Evolutionary conservation across 2,797 vertebrate species (phyloP).

Genomic region (Galagoides demidoff): DNA sequence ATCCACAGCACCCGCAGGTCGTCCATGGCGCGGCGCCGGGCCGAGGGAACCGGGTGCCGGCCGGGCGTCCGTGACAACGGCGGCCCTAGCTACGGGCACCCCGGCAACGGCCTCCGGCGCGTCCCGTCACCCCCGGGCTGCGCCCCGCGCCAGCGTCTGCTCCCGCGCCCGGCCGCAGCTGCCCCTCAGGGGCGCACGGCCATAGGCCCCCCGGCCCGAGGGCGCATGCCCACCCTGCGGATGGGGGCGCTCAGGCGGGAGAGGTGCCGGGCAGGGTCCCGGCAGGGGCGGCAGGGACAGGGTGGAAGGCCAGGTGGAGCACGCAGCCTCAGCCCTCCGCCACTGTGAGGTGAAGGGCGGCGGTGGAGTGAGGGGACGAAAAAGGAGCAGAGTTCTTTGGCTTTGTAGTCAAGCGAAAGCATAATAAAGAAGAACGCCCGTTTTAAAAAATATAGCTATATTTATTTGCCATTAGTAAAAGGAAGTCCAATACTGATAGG

Average conservation of each 20-base stretch:
- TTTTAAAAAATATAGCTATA: constrained; percentile 62
- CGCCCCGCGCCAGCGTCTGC: too few species aligned
- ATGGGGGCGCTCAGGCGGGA: not conserved
- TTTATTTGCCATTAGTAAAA: constrained; percentile 78
- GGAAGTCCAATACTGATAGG: not conserved
- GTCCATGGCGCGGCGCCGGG: constrained; percentile 72
- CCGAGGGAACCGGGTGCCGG: rapidly evolving
- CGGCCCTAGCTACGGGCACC: constrained; percentile 48
- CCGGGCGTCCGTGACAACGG: constrained; percentile 56
- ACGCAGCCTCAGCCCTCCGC: not conserved
- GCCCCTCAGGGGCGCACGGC: too few species aligned
- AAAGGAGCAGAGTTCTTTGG: too few species aligned
- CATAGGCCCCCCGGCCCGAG: not conserved
- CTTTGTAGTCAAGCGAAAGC: not conserved
- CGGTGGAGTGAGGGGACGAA: not conserved
- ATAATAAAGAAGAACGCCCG: not conserved
- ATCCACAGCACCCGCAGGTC: constrained; percentile 94
- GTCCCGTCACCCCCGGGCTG: not conserved
- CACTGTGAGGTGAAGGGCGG: not conserved
- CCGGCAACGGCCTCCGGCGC: not conserved
- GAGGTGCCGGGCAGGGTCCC: not conserved
- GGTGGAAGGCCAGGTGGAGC: not conserved
- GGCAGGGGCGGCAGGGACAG: too few species aligned
- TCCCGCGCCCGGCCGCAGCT: too few species aligned
- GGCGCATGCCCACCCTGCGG: not conserved